Conservation (phyloP, 1,140 invertebrate species). For the Antheraea pernyi region DNA sequence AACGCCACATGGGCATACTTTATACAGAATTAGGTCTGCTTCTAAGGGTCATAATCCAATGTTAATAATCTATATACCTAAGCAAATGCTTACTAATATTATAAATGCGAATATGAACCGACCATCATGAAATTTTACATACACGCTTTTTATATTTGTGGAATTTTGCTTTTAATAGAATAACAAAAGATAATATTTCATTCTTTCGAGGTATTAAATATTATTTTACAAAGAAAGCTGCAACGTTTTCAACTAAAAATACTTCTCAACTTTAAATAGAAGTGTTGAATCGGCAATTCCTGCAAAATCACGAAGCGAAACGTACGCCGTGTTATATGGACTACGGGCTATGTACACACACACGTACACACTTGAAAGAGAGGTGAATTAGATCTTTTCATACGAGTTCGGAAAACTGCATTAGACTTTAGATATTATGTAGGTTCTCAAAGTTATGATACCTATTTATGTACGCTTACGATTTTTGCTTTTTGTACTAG, state of each 20-base stretch:
- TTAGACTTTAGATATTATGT: background rate
- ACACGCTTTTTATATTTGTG: too few species aligned
- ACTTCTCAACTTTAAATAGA: slow-evolving; percentile 8
- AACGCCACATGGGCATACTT: too few species aligned
- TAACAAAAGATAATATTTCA: too few species aligned
- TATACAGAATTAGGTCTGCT: too few species aligned
- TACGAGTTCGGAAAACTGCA: background rate
- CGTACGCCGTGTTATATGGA: background rate
- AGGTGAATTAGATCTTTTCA: background rate
- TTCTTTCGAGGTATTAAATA: too few species aligned
- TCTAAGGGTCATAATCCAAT: too few species aligned
- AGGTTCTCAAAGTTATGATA: background rate
- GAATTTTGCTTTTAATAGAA: too few species aligned
- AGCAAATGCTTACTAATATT: too few species aligned
- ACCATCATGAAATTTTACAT: too few species aligned
- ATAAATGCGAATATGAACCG: too few species aligned
- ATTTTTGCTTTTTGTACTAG: too few species aligned
- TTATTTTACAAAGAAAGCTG: background rate
- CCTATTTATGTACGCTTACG: background rate
- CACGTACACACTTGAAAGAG: background rate
- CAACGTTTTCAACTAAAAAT: background rate
- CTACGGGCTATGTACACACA: background rate
- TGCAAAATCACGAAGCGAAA: background rate
- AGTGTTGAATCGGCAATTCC: slow-evolving; percentile 1
- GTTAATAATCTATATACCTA: too few species aligned